A percentile compares a stretch with the other conserved stretches of the same genome.
Conservation (phyloP, 2,113 vertebrate genomes). For the Periophthalmodon schlosseri region DNA sequence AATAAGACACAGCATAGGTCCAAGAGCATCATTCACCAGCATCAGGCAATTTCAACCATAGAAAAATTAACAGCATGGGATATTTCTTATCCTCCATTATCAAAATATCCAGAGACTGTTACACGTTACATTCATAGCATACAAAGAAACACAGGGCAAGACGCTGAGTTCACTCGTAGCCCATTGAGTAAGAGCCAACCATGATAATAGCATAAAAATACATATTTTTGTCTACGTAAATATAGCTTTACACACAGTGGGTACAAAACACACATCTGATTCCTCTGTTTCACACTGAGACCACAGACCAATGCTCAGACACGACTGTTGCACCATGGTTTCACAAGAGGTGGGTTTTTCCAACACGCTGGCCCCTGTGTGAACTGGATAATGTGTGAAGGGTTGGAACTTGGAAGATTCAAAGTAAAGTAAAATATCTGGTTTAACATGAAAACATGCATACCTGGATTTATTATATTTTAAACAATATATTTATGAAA, state of each 20-base stretch:
- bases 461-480: not conserved
- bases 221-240: slow-evolving; percentile 60
- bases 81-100: not conserved
- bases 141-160: not conserved
- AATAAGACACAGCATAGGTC: not conserved
- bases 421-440: not conserved
- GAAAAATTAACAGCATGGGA: not conserved
- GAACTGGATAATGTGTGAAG: slow-evolving; percentile 12
- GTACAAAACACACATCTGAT: slow-evolving; percentile 67
- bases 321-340: slow-evolving; percentile 38
- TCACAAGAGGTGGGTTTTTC: slow-evolving; percentile 12
- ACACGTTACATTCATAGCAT: slow-evolving; percentile 6
- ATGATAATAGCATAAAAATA: slow-evolving; percentile 68
- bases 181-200: slow-evolving; percentile 47
- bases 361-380: not conserved
- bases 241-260: slow-evolving; percentile 64
- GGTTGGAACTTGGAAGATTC: not conserved
- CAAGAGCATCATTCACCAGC: not conserved
- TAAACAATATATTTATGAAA: not conserved
- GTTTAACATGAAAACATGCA: not conserved
- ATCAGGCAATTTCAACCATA: not conserved
- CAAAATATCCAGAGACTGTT: slow-evolving; percentile 8
- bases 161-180: not conserved
- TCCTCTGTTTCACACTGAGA: slow-evolving; percentile 55
- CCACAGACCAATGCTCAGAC: slow-evolving; percentile 63